phyloP scores from a whole-genome alignment of 2,113 vertebrate genomes.

The Indicator indicator region DNA sequence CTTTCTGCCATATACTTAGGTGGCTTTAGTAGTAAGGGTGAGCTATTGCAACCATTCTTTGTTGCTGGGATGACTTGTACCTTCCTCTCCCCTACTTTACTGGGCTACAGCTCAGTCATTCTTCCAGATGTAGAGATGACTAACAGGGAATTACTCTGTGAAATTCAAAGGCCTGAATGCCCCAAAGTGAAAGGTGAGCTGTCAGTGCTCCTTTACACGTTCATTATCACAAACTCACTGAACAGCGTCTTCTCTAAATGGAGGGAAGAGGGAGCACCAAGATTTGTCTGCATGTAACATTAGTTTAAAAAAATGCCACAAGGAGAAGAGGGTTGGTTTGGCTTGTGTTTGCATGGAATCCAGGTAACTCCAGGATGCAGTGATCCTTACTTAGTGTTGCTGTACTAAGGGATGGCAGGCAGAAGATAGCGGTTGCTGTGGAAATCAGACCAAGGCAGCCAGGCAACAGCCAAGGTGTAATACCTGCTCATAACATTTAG shows the following conservation, averaged over 20 bases:
- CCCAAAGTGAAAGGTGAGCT: background rate
- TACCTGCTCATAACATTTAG: background rate
- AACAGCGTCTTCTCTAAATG: background rate
- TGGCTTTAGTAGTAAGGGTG: background rate
- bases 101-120: background rate
- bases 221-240: background rate
- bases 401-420: background rate
- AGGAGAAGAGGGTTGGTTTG: background rate
- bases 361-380: background rate
- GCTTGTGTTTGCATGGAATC: background rate
- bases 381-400: background rate
- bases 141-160: background rate
- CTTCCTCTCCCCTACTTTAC: accelerated
- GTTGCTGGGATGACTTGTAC: background rate
- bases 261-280: background rate
- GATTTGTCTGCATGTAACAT: background rate
- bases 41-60: background rate
- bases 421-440: background rate
- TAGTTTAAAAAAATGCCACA: background rate
- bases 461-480: background rate
- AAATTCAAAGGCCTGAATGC: background rate
- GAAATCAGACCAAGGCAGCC: background rate
- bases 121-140: background rate
- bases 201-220: background rate
- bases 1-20: background rate